Conservation (phyloP, 2,797 vertebrate genomes). For the Mycteria americana region DNA sequence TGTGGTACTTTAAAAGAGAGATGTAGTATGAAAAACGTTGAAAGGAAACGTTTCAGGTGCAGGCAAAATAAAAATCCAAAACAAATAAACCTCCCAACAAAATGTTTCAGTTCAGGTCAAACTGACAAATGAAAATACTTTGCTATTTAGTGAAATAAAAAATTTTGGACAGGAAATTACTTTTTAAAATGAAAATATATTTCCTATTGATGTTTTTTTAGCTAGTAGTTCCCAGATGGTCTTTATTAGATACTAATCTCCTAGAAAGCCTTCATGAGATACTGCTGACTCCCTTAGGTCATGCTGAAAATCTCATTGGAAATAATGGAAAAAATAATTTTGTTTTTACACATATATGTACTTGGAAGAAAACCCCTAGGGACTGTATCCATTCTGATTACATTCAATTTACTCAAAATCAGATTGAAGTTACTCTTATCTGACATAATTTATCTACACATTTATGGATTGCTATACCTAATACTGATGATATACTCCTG, state of each 20-base stretch:
- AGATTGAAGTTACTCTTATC: background rate
- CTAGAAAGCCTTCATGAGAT: background rate
- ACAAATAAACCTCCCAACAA: background rate
- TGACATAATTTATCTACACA: background rate
- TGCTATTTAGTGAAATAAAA: background rate
- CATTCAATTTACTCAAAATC: background rate
- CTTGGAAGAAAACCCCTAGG: background rate
- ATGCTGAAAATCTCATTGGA: background rate
- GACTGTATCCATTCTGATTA: background rate
- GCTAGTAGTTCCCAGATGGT: background rate
- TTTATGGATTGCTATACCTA: background rate
- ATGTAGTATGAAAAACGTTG: background rate
- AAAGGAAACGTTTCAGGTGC: background rate
- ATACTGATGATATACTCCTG: background rate
- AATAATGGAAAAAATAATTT: background rate
- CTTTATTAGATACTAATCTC: background rate
- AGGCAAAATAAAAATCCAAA: background rate
- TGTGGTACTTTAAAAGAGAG: background rate
- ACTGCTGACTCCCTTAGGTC: background rate
- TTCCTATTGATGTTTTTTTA: background rate
- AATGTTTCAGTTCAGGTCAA: background rate
- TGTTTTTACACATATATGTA: background rate
- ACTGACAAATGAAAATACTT: background rate
- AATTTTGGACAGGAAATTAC: background rate
- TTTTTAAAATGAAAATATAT: background rate